These are phyloP conservation scores for Neosilurus mollespiculum DNA, from an alignment of 2,797 vertebrate genomes.

Conservation along the genomic window DNA sequence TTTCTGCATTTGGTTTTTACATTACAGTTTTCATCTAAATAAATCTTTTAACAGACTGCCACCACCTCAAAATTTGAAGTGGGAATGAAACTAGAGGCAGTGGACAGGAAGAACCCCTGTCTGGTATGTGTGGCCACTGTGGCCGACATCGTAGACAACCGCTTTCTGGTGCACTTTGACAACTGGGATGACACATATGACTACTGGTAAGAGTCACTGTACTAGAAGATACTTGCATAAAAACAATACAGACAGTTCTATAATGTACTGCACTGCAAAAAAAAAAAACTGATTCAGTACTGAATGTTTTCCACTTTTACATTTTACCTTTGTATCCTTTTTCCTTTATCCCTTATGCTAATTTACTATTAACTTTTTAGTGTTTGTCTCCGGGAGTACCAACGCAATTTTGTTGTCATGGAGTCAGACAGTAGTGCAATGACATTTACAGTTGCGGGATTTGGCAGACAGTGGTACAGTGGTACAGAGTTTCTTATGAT, in stretches of 20 bases:
- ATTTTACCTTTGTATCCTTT: too few relatives aligned
- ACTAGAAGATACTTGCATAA: not conserved
- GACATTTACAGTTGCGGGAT: too few relatives aligned
- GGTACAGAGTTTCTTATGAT: too few relatives aligned
- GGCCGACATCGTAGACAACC: constrained; percentile 71
- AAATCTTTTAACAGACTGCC: constrained; percentile 56
- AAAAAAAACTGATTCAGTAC: not conserved
- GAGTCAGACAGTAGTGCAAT: too few relatives aligned
- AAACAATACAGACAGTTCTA: not conserved
- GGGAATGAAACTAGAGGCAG: constrained; percentile 88
- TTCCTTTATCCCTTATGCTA: too few relatives aligned
- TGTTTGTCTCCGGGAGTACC: too few relatives aligned
- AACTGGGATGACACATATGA: constrained; percentile 89
- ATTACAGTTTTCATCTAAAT: not conserved
- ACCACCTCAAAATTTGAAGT: constrained; percentile 69
- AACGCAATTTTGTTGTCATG: too few relatives aligned
- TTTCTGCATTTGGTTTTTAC: not conserved
- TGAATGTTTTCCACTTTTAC: too few relatives aligned
- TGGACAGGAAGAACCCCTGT: constrained; percentile 85
- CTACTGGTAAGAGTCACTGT: constrained; percentile 79
- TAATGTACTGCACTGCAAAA: not conserved
- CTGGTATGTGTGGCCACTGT: constrained; percentile 84
- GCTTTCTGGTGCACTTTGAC: constrained; percentile 85
- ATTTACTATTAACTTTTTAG: too few relatives aligned
- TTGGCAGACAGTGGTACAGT: too few relatives aligned